These are phyloP conservation scores for Drosophila recens DNA, from an alignment of 2,888 invertebrate species.

Conservation along the genomic window DNA sequence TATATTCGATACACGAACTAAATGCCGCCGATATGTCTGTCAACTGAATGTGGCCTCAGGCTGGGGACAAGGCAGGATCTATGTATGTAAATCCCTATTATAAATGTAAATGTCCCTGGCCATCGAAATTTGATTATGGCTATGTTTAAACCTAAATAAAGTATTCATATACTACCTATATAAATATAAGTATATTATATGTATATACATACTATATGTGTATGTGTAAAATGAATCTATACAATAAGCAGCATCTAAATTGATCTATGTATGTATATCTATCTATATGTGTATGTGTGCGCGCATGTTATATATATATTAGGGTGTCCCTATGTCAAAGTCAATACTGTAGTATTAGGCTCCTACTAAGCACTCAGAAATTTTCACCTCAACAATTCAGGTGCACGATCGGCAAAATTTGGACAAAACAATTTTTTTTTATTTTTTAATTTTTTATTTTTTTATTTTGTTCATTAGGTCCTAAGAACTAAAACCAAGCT, in stretches of 20 bases:
- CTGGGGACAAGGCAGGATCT: constrained; percentile 16
- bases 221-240: constrained; percentile 27
- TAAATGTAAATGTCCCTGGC: constrained; percentile 13
- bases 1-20: constrained; percentile 7
- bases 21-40: constrained; percentile 34
- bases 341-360: too few relatives aligned
- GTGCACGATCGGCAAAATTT: too few relatives aligned
- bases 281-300: constrained; percentile 20
- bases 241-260: constrained; percentile 44
- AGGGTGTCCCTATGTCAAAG: too few relatives aligned
- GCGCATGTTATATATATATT: constrained; percentile 12
- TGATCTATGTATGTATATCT: constrained; percentile 36
- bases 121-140: constrained; percentile 25
- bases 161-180: constrained; percentile 6
- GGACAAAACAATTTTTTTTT: too few relatives aligned
- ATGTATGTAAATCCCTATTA: background rate
- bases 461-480: too few relatives aligned
- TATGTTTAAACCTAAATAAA: constrained; percentile 9
- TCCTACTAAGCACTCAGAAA: too few relatives aligned
- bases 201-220: constrained; percentile 11
- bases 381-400: too few relatives aligned
- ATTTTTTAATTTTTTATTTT: too few relatives aligned
- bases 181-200: constrained; percentile 4
- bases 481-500: too few relatives aligned
- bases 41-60: constrained; percentile 30